Evolutionary conservation across 2,888 invertebrate genomes (phyloP).

Genomic region (Drosophila anceps): DNA sequence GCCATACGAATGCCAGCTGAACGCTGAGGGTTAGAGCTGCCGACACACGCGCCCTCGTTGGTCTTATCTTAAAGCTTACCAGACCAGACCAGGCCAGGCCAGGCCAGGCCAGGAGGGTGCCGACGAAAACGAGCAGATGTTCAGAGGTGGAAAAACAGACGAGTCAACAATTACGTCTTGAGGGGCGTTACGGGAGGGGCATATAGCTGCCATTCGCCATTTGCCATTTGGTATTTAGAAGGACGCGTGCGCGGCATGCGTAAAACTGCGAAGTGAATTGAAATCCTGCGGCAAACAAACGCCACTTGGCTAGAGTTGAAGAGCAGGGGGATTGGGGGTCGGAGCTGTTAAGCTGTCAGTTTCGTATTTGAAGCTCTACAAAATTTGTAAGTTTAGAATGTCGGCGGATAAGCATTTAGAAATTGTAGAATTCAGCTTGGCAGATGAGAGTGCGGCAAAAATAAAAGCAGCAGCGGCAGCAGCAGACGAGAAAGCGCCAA

Average conservation of each 20-base stretch:
- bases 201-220: neutral
- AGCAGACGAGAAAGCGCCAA: constrained; percentile 51
- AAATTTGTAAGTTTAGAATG: constrained; percentile 63
- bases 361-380: constrained; percentile 26
- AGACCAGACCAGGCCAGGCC: neutral
- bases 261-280: neutral
- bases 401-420: constrained; percentile 66
- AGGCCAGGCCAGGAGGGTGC: constrained; percentile 47
- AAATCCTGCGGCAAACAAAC: neutral
- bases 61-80: constrained; percentile 74
- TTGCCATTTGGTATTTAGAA: neutral
- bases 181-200: constrained; percentile 13
- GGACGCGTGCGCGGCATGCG: constrained; percentile 74
- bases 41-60: constrained; percentile 26
- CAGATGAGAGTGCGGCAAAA: constrained; percentile 62
- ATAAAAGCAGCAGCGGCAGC: constrained; percentile 47
- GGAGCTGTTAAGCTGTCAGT: constrained; percentile 31
- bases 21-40: constrained; percentile 60
- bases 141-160: constrained; percentile 45
- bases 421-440: constrained; percentile 60
- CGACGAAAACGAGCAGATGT: constrained; percentile 75
- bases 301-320: neutral
- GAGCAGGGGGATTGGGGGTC: neutral
- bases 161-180: constrained; percentile 58
- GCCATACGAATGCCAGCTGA: constrained; percentile 63